These are phyloP conservation scores for Thereva nobilitata DNA, from an alignment of 2,888 invertebrate species.

Conservation along the genomic window DNA sequence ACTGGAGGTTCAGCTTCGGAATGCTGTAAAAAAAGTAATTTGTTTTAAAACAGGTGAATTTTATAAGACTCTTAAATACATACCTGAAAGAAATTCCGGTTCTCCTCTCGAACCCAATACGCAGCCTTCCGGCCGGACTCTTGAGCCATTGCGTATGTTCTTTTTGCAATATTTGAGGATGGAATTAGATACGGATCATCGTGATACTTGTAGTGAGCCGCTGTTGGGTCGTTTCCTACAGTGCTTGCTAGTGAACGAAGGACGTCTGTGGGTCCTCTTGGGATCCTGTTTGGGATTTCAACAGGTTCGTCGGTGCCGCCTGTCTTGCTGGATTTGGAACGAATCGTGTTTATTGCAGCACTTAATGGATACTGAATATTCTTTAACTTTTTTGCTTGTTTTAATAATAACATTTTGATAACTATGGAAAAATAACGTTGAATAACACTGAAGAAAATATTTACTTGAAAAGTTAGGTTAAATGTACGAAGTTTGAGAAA, in stretches of 20 bases:
- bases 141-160: conserved; percentile 77
- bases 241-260: conserved; percentile 79
- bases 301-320: conserved; percentile 55
- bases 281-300: conserved; percentile 70
- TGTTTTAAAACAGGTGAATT: neutral
- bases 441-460: no score
- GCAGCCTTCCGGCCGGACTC: conserved; percentile 88
- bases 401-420: no score
- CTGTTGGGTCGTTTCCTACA: conserved; percentile 77
- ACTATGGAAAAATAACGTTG: no score
- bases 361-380: no score
- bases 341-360: no score
- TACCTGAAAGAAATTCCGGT: conserved; percentile 70
- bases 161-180: conserved; percentile 68
- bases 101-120: conserved; percentile 76
- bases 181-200: conserved; percentile 91
- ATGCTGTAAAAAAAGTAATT: conserved; percentile 48
- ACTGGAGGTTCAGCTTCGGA: conserved; percentile 67
- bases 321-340: no score
- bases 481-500: no score
- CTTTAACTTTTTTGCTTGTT: no score
- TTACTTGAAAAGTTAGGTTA: no score
- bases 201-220: conserved; percentile 86
- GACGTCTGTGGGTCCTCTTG: conserved; percentile 80
- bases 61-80: conserved; percentile 50